Conservation (phyloP, 2,113 vertebrate species). For the Alaudala cheleensis region DNA sequence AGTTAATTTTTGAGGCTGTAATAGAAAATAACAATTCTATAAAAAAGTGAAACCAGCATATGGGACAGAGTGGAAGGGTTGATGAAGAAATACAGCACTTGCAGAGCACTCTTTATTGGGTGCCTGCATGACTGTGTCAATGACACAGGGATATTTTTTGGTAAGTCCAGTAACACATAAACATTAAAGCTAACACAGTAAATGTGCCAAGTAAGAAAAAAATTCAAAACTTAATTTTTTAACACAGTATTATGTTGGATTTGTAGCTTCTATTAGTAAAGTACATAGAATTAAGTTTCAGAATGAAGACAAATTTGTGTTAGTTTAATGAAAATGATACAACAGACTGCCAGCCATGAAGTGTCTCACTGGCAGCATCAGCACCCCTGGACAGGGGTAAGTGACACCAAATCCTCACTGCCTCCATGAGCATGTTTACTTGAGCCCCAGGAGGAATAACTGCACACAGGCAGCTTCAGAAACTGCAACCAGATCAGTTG, state of each 20-base stretch:
- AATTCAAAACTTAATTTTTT: not conserved
- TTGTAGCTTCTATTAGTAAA: not conserved
- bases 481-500: not conserved
- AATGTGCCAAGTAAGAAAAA: not conserved
- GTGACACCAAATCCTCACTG: not conserved
- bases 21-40: not conserved
- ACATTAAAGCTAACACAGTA: rapidly evolving
- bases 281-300: not conserved
- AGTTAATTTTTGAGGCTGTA: not conserved
- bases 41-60: not conserved
- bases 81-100: not conserved
- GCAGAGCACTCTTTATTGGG: not conserved
- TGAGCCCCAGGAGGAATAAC: not conserved
- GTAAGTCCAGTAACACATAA: not conserved
- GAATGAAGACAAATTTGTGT: not conserved
- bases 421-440: not conserved
- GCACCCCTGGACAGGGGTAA: not conserved
- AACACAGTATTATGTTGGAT: not conserved
- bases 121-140: not conserved
- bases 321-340: not conserved
- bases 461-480: not conserved
- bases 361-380: rapidly evolving
- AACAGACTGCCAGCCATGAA: not conserved
- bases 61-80: not conserved
- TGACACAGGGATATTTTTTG: not conserved